Evolutionary conservation across 1,140 invertebrate genomes (phyloP).

Genomic region (Neoseiulus cucumeris): DNA sequence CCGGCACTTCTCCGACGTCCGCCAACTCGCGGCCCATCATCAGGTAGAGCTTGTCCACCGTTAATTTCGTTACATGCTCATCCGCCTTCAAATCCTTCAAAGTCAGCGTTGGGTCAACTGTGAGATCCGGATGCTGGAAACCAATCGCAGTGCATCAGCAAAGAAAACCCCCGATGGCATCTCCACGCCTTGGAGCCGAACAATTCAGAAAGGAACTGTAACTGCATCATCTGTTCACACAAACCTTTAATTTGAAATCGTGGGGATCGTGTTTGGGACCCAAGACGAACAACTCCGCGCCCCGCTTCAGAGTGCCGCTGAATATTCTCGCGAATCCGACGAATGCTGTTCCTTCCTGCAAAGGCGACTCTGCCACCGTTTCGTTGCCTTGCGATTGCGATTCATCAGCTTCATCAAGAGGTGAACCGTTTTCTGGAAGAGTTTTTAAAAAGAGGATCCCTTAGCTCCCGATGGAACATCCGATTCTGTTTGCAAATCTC

Average conservation of each 20-base stretch:
- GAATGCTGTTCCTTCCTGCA: conserved; percentile 43
- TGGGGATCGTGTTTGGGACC: conserved; percentile 71
- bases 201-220: background rate
- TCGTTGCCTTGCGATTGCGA: conserved; percentile 9
- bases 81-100: conserved; percentile 44
- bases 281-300: conserved; percentile 57
- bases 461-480: conserved; percentile 20
- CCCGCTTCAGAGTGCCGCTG: conserved; percentile 58
- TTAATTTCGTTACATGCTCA: conserved; percentile 37
- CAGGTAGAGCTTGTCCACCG: conserved; percentile 55
- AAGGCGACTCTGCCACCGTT: background rate
- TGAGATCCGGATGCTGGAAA: conserved; percentile 22
- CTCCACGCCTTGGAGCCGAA: background rate
- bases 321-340: conserved; percentile 84
- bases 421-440: conserved; percentile 19
- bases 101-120: conserved; percentile 34
- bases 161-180: conserved; percentile 6
- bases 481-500: no score
- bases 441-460: conserved; percentile 18
- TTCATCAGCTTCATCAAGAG: background rate
- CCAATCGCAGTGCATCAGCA: background rate
- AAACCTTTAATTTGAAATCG: conserved; percentile 32
- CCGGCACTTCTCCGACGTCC: conserved; percentile 49
- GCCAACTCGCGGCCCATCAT: conserved; percentile 85
- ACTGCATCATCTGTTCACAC: background rate